A percentile compares a stretch with the other conserved stretches of the same genome.
phyloP scores from a whole-genome alignment of 2,888 invertebrate species.

The Aquatica leii region DNA sequence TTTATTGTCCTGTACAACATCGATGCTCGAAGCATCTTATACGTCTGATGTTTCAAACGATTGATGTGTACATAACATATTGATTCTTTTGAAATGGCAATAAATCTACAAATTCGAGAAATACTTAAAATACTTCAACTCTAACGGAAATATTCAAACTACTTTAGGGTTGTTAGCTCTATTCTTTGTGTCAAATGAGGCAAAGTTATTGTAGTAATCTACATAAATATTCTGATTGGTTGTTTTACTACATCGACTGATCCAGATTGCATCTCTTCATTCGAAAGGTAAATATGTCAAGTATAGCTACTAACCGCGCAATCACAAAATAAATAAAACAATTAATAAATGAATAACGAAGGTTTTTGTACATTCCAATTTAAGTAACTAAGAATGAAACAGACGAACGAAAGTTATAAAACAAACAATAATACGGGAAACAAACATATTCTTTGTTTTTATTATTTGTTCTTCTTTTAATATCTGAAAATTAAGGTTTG shows the following conservation, averaged over 20 bases:
- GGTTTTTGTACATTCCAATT: too few species aligned
- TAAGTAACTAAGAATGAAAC: slow-evolving; percentile 12
- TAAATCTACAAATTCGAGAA: slow-evolving; percentile 43
- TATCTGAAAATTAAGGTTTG: too few species aligned
- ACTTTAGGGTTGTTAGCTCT: slow-evolving; percentile 41
- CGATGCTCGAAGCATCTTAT: not conserved
- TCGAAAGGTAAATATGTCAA: slow-evolving; percentile 48
- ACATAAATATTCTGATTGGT: slow-evolving; percentile 54
- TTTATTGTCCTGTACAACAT: not conserved
- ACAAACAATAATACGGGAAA: too few species aligned
- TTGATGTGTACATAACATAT: slow-evolving; percentile 35
- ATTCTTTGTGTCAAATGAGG: slow-evolving; percentile 46
- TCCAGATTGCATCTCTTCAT: slow-evolving; percentile 50
- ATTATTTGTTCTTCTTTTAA: too few species aligned
- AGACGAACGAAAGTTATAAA: not conserved
- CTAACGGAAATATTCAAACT: slow-evolving; percentile 41
- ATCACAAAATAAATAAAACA: too few species aligned
- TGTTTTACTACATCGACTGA: slow-evolving; percentile 49
- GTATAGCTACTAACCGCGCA: too few species aligned
- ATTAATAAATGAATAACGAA: too few species aligned
- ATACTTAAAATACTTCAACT: slow-evolving; percentile 38
- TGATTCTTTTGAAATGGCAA: slow-evolving; percentile 45
- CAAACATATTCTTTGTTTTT: too few species aligned
- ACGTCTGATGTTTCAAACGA: slow-evolving; percentile 9
- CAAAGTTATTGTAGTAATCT: slow-evolving; percentile 53